Evolutionary conservation across 2,113 vertebrate genomes (phyloP), one percentile per base, ranked within the genome.

Genomic region (Mormyrus lacerda): DNA sequence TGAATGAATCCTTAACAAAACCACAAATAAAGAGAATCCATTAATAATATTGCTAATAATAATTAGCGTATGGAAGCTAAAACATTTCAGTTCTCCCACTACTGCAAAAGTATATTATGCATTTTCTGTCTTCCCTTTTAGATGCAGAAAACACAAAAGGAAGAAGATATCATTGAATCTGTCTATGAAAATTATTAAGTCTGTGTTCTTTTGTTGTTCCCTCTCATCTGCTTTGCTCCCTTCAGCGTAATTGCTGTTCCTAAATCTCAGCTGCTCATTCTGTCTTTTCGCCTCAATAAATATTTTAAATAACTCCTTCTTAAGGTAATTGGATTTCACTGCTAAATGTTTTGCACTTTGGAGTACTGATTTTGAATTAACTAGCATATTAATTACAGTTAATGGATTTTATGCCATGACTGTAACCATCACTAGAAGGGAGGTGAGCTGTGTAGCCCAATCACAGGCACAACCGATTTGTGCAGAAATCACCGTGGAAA

Each of bases 151-250:
- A 13, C 45, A 15, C 17, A 84, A 82, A 55, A 90, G 88, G 90
- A 92, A 0, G 94, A 95, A 87, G 93, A 90, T 0, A 27, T 88
- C 24, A 92, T 93, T 90, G 94, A 96, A 47, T 94, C 76, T 48
- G 92, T 96, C 89, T 96, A 96, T 92, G 95, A 95, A 89, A 96
- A 96, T 88, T 91, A 94, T 39, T 95, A 85, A 94, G 65, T 87
- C 50, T 6, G 21, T 44, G n/a, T 86, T 50, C 27, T 58, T 27
- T 6, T 9, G 31, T 51, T 27, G 44, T 31, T 39, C 47, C 31
- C 10, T 24, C 53, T 39, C 15, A 19, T 88, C n/a, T 5, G 9
- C 31, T 42, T 11, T 51, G 85, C 2, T 1, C 39, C 19, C 17
- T 3, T 42, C n/a, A 9, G 82, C 42, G 44, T 61, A n/a, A 55